phyloP scores from a whole-genome alignment of 2,888 invertebrate genomes.

The Cetonia aurata region DNA sequence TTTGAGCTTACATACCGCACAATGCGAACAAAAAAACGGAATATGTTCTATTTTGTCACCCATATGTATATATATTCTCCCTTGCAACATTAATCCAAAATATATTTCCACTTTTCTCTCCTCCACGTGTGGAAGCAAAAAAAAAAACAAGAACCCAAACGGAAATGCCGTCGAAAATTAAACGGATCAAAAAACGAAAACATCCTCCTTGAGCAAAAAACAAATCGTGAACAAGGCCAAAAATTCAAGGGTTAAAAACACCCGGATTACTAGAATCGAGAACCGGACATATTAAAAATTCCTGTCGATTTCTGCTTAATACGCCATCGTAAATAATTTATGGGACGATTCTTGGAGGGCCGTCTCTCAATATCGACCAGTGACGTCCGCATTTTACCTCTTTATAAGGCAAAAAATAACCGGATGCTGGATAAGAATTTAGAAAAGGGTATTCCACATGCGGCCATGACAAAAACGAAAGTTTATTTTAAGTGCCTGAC shows the following conservation, averaged over 20 bases:
- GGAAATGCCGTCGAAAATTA: conserved; percentile 19
- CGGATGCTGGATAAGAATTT: conserved; percentile 15
- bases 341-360: conserved; percentile 13
- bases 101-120: too few relatives aligned
- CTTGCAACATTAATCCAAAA: too few relatives aligned
- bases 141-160: not conserved
- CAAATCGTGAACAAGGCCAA: not conserved
- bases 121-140: not conserved
- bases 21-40: too few relatives aligned
- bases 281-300: conserved; percentile 37
- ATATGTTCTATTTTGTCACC: too few relatives aligned
- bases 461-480: conserved; percentile 22
- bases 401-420: not conserved
- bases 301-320: conserved; percentile 35
- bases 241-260: not conserved
- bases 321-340: conserved; percentile 35
- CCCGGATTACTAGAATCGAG: conserved; percentile 5
- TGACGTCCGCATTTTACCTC: not conserved
- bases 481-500: too few relatives aligned
- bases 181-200: conserved; percentile 23
- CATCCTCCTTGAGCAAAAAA: not conserved
- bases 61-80: too few relatives aligned
- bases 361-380: not conserved
- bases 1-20: too few relatives aligned
- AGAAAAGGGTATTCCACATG: conserved; percentile 31